These are phyloP conservation scores for Gadopsis bispinosus DNA, from an alignment of 2,797 vertebrate genomes.

Conservation along the genomic window DNA sequence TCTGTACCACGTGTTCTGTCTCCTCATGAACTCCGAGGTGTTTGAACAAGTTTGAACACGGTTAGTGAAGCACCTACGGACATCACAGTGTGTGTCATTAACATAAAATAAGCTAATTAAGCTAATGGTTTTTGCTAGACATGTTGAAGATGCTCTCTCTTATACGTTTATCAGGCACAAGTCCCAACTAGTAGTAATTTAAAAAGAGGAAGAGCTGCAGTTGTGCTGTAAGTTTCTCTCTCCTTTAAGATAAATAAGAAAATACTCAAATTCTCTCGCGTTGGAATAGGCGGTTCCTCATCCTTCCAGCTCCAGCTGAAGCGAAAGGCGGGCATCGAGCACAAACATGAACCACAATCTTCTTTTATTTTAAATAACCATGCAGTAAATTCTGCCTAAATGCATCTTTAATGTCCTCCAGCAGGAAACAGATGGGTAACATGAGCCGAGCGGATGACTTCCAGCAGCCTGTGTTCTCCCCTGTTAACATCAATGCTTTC, in stretches of 20 bases:
- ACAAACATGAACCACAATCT: constrained; percentile 10
- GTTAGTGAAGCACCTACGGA: no score
- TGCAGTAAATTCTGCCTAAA: constrained; percentile 15
- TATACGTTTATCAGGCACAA: neutral
- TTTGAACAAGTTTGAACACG: neutral
- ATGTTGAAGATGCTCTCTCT: no score
- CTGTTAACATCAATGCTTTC: neutral
- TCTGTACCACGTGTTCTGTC: no score
- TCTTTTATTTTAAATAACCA: neutral
- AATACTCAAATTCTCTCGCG: neutral
- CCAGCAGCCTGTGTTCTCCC: constrained; percentile 24
- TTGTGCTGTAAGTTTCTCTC: neutral
- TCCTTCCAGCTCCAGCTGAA: neutral
- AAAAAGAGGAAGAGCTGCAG: no score
- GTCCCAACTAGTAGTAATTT: neutral
- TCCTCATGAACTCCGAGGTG: no score
- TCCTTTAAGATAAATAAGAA: neutral
- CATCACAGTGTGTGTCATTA: no score
- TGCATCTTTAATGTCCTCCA: constrained; percentile 6
- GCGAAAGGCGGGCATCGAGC: constrained; percentile 23
- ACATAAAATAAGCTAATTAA: no score
- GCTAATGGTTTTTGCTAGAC: no score
- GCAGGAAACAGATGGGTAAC: constrained; percentile 28
- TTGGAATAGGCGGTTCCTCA: neutral
- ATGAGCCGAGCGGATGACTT: constrained; percentile 3